These are phyloP conservation scores for Lepidonotus clava DNA, from an alignment of 2,888 invertebrate genomes.

Conservation along the genomic window DNA sequence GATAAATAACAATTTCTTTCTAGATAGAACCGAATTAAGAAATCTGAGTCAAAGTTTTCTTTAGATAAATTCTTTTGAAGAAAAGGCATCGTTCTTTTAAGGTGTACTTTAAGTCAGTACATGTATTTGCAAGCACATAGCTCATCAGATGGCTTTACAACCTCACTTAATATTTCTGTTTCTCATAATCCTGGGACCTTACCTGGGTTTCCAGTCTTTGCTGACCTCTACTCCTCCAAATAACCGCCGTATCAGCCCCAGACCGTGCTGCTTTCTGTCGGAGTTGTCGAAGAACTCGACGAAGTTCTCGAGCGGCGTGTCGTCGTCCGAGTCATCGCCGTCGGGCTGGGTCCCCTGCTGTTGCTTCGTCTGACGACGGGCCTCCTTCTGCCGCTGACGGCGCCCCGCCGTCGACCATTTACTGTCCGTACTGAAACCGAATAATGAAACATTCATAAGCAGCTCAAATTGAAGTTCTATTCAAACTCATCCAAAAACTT, in stretches of 20 bases:
- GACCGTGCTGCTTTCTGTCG: conserved; percentile 90
- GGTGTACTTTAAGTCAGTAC: too few relatives aligned
- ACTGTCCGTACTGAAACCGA: neutral
- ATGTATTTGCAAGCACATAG: too few relatives aligned
- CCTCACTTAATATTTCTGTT: too few relatives aligned
- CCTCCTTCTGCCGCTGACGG: neutral
- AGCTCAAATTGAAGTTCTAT: neutral
- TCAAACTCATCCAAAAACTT: too few relatives aligned
- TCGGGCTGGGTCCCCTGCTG: neutral
- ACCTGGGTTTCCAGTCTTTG: conserved; percentile 52
- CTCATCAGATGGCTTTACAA: too few relatives aligned
- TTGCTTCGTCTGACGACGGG: neutral
- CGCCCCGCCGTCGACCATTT: neutral
- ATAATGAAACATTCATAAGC: neutral
- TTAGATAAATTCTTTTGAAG: neutral
- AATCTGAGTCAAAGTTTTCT: neutral
- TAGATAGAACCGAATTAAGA: too few relatives aligned
- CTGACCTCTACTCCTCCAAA: neutral
- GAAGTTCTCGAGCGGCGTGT: conserved; percentile 52
- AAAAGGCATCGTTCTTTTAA: neutral
- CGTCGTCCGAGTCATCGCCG: conserved; percentile 46
- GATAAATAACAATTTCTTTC: too few relatives aligned
- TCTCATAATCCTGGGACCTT: neutral
- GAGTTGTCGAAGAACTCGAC: conserved; percentile 85
- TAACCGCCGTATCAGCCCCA: conserved; percentile 89